These are phyloP conservation scores for Beaufortia kweichowensis DNA, from an alignment of 2,113 vertebrate genomes.

Conservation along the genomic window DNA sequence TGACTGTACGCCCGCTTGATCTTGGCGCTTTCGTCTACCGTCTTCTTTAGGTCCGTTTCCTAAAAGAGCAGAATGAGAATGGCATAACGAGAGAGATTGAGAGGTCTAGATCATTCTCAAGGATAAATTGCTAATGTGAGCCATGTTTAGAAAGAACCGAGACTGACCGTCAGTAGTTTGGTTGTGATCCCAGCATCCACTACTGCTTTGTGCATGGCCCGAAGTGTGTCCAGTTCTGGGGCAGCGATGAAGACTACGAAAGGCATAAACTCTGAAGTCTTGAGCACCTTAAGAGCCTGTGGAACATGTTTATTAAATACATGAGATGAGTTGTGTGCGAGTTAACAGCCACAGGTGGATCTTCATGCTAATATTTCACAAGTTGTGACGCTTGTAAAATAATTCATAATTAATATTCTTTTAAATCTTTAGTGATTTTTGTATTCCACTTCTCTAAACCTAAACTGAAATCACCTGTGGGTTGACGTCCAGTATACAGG, in stretches of 20 bases:
- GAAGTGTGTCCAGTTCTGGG: constrained; percentile 89
- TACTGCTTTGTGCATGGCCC: constrained; percentile 97
- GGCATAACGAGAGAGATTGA: not conserved
- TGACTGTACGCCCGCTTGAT: constrained; percentile 94
- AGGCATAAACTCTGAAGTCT: constrained; percentile 97
- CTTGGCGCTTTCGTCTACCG: constrained; percentile 93
- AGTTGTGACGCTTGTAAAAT: too few species aligned
- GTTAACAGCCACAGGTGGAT: not conserved
- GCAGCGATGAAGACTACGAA: constrained; percentile 97
- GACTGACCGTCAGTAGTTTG: constrained; percentile 92
- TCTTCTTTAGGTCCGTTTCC: constrained; percentile 97
- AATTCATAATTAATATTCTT: too few species aligned
- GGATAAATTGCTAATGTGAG: too few species aligned
- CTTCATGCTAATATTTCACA: too few species aligned
- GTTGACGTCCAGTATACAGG: constrained; percentile 96
- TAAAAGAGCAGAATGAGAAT: constrained; percentile 54
- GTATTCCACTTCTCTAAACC: not conserved
- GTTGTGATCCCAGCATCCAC: constrained; percentile 95
- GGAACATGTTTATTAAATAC: constrained; percentile 18
- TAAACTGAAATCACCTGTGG: constrained; percentile 80
- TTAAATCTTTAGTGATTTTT: too few species aligned
- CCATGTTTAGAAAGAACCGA: not conserved
- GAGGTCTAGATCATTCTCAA: too few species aligned
- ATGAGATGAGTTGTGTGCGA: not conserved
- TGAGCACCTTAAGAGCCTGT: constrained; percentile 93